phyloP scores from a whole-genome alignment of 2,797 vertebrate genomes.

The Antennarius maculatus region DNA sequence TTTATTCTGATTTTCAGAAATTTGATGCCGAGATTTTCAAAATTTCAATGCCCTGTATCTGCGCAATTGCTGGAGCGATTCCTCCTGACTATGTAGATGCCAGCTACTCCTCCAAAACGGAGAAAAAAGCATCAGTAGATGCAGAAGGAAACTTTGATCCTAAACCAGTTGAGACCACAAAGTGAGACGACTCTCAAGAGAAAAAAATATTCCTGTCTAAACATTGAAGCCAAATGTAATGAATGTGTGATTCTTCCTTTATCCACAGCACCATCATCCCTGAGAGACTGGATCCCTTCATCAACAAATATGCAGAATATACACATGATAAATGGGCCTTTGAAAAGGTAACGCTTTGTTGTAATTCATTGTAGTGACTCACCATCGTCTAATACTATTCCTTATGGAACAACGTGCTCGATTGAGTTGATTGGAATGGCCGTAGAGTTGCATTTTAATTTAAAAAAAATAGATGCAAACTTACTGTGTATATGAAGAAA shows the following conservation, averaged over 20 bases:
- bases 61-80: conserved; percentile 92
- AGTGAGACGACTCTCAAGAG: conserved; percentile 77
- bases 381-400: conserved; percentile 2
- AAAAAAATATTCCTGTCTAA: background rate
- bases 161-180: conserved; percentile 93
- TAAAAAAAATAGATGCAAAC: too few species aligned
- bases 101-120: conserved; percentile 93
- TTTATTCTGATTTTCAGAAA: conserved; percentile 80
- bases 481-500: background rate
- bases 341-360: conserved; percentile 84
- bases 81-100: conserved; percentile 95
- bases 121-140: conserved; percentile 95
- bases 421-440: conserved; percentile 6
- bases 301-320: conserved; percentile 93
- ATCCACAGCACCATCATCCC: conserved; percentile 90
- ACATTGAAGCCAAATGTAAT: conserved; percentile 4
- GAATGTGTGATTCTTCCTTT: conserved; percentile 14
- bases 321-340: conserved; percentile 96
- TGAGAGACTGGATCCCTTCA: conserved; percentile 91
- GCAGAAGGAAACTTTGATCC: conserved; percentile 98
- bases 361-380: background rate
- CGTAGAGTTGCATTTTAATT: background rate
- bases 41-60: conserved; percentile 93
- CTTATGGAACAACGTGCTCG: background rate
- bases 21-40: conserved; percentile 94